phyloP scores from a whole-genome alignment of 1,140 invertebrate genomes.

The Drosophila trapezifrons region DNA sequence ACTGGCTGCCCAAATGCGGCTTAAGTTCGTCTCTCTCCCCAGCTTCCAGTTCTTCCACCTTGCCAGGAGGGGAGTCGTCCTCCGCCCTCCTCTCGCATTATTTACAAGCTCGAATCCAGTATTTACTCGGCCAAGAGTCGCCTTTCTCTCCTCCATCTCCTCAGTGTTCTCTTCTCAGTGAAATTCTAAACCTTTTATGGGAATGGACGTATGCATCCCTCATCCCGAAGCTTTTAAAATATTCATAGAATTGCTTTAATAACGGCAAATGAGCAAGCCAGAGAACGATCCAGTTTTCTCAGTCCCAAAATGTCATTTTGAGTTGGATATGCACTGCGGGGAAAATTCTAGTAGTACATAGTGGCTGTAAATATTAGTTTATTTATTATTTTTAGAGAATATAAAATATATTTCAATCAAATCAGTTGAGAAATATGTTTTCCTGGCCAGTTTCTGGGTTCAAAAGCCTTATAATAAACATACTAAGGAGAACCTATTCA shows the following conservation, averaged over 20 bases:
- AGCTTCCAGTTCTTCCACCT: neutral
- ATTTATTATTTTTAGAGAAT: neutral
- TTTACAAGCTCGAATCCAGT: conserved; percentile 57
- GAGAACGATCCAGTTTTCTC: conserved; percentile 21
- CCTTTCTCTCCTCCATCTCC: conserved; percentile 26
- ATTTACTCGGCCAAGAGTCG: conserved; percentile 55
- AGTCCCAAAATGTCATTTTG: conserved; percentile 37
- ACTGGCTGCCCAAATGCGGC: conserved; percentile 75
- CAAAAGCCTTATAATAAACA: neutral
- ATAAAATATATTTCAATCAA: no score
- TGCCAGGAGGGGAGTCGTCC: neutral
- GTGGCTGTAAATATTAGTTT: neutral
- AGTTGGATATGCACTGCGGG: neutral
- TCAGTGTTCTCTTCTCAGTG: conserved; percentile 25
- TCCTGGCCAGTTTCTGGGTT: neutral
- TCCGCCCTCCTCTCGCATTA: conserved; percentile 32
- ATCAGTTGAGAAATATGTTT: no score
- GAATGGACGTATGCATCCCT: neutral
- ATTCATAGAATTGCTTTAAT: conserved; percentile 82
- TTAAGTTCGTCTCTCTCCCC: conserved; percentile 32
- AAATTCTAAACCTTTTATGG: conserved; percentile 75
- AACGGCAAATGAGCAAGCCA: conserved; percentile 72
- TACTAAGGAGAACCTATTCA: neutral
- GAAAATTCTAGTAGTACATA: neutral
- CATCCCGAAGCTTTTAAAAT: conserved; percentile 69